A percentile compares a stretch with the other conserved stretches of the same genome.
Evolutionary conservation across 2,797 vertebrate species (phyloP).

Genomic region (Takifugu ocellatus): DNA sequence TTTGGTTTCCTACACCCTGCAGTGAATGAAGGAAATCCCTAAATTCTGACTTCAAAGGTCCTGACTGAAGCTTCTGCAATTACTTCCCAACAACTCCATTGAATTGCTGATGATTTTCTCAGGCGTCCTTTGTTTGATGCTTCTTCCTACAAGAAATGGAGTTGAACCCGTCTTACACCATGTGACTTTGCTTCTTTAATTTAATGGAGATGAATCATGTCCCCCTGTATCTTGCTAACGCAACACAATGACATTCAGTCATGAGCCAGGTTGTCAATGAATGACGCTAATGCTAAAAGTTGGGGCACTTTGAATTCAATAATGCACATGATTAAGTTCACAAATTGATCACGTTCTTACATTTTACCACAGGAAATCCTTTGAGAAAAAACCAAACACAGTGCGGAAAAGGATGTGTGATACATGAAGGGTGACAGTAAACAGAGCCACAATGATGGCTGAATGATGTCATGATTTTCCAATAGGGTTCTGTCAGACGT

Average conservation of each 20-base stretch:
- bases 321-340: no score
- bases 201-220: constrained; percentile 63
- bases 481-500: constrained; percentile 7
- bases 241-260: constrained; percentile 48
- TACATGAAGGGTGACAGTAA: no score
- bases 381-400: no score
- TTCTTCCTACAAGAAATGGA: constrained; percentile 50
- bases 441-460: no score
- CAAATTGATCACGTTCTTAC: no score
- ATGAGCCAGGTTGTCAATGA: constrained; percentile 46
- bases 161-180: constrained; percentile 49
- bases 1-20: constrained; percentile 2
- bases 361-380: no score
- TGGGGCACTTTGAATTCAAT: constrained; percentile 10
- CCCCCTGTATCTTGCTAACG: constrained; percentile 44
- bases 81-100: constrained; percentile 26
- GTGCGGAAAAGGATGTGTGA: no score
- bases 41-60: no score
- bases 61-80: background rate
- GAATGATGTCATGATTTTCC: constrained; percentile 9
- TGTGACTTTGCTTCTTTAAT: constrained; percentile 50
- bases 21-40: background rate
- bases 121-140: constrained; percentile 50
- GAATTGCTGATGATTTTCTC: constrained; percentile 53
- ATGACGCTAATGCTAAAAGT: constrained; percentile 21